Evolutionary conservation across 2,888 invertebrate genomes (phyloP).

Genomic region (Mesoligia furuncula): DNA sequence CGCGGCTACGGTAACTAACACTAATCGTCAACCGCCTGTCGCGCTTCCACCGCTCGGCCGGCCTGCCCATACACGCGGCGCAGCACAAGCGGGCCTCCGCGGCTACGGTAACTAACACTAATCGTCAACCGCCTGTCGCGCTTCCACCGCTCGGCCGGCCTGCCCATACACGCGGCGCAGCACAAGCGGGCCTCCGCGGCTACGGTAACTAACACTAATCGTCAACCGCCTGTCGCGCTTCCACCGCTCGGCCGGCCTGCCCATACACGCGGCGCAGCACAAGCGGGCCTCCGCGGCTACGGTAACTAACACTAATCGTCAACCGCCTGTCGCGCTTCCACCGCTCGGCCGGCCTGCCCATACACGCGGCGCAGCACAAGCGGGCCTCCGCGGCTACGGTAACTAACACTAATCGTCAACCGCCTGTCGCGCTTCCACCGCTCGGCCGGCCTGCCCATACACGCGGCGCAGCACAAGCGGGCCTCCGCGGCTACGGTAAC

Average conservation of each 20-base stretch:
- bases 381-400: conserved; percentile 72
- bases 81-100: conserved; percentile 68
- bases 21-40: conserved; percentile 93
- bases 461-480: conserved; percentile 78
- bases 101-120: conserved; percentile 64
- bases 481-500: conserved; percentile 70
- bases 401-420: neutral
- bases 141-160: conserved; percentile 98
- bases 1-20: conserved; percentile 67
- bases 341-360: conserved; percentile 96
- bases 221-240: conserved; percentile 97
- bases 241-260: conserved; percentile 98
- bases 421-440: conserved; percentile 98
- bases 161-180: conserved; percentile 89
- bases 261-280: conserved; percentile 82
- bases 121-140: conserved; percentile 95
- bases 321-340: conserved; percentile 98
- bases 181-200: conserved; percentile 69
- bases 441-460: conserved; percentile 95
- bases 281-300: conserved; percentile 71
- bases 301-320: conserved; percentile 50
- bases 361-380: conserved; percentile 80
- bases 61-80: conserved; percentile 91
- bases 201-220: conserved; percentile 60
- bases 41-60: conserved; percentile 98